A percentile compares a stretch with the other conserved stretches of the same genome.
Conservation (phyloP, 2,113 vertebrate species). For the Erythrocebus patas region DNA sequence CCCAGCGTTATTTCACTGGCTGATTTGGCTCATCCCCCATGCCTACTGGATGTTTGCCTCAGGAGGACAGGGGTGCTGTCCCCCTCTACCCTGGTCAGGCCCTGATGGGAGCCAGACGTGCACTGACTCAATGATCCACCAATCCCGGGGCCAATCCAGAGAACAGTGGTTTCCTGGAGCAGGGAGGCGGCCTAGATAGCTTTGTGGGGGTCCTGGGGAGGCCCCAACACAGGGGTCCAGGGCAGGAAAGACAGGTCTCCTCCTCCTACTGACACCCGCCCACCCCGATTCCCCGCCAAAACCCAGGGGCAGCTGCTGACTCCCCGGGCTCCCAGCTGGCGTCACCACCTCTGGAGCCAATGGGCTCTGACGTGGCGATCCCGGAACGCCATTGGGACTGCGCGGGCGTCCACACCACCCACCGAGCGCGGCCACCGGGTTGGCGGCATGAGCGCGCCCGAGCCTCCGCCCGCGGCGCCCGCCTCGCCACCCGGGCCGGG, state of each 20-base stretch:
- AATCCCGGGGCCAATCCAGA: neutral
- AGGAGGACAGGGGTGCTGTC: neutral
- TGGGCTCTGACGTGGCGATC: neutral
- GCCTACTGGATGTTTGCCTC: neutral
- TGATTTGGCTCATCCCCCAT: neutral
- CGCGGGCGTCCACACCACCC: neutral
- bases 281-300: neutral
- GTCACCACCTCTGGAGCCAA: slow-evolving; percentile 21
- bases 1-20: neutral
- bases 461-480: slow-evolving; percentile 58
- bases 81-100: neutral
- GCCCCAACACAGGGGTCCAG: neutral
- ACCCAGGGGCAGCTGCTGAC: neutral
- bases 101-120: neutral
- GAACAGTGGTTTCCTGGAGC: neutral
- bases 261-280: neutral
- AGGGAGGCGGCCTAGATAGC: neutral
- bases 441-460: neutral
- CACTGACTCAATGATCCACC: neutral
- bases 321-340: neutral
- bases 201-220: neutral
- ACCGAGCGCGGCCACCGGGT: neutral
- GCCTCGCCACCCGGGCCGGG: slow-evolving; percentile 80
- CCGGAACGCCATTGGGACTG: neutral
- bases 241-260: neutral